A percentile compares a stretch with the other conserved stretches of the same genome.
Conservation (phyloP, 2,797 vertebrate genomes). For the Diglossa cyanea region DNA sequence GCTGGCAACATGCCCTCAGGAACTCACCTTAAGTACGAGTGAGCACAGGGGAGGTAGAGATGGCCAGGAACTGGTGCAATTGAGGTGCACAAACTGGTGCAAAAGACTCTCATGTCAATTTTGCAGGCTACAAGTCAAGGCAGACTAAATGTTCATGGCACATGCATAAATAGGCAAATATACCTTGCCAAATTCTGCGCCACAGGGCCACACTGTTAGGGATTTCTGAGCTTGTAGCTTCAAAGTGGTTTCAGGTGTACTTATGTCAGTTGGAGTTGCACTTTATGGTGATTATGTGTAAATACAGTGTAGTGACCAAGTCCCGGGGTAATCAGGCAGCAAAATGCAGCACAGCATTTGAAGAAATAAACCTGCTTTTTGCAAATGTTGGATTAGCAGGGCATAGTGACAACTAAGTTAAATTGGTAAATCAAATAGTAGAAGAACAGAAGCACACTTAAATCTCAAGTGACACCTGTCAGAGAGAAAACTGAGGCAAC, state of each 20-base stretch:
- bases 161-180: not conserved
- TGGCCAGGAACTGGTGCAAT: not conserved
- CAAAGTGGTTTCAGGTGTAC: not conserved
- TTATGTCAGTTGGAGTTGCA: rapidly evolving
- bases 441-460: not conserved
- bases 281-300: not conserved
- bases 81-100: not conserved
- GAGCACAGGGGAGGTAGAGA: not conserved
- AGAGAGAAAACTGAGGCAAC: not conserved
- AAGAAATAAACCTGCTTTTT: not conserved
- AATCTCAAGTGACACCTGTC: not conserved
- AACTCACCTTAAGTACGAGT: not conserved
- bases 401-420: not conserved
- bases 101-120: not conserved
- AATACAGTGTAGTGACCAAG: not conserved
- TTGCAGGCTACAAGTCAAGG: not conserved
- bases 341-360: not conserved
- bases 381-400: not conserved
- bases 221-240: not conserved
- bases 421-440: not conserved
- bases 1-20: not conserved
- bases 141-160: not conserved
- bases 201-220: not conserved
- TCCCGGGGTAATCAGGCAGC: not conserved
- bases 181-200: not conserved